These are phyloP conservation scores for Rhinoderma darwinii DNA, from an alignment of 2,113 vertebrate species.

Conservation along the genomic window DNA sequence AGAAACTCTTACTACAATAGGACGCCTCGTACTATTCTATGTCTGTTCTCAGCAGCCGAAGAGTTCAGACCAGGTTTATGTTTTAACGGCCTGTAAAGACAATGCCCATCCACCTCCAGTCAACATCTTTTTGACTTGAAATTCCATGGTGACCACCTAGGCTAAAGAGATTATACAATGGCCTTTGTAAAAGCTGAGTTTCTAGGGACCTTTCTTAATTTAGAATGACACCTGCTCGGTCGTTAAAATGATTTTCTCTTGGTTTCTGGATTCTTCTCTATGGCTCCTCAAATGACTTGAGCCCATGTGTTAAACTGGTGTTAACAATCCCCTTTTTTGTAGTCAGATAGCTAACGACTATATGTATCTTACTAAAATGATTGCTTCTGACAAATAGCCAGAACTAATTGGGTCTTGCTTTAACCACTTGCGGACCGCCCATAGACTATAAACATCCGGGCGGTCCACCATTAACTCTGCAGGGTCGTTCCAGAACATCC, in stretches of 20 bases:
- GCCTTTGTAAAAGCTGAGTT: neutral
- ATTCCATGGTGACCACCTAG: constrained; percentile 9
- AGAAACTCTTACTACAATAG: neutral
- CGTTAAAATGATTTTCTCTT: neutral
- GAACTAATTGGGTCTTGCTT: no score
- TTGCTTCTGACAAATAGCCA: no score
- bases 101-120: neutral
- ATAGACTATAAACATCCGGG: no score
- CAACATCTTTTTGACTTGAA: constrained; percentile 16
- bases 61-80: constrained; percentile 24
- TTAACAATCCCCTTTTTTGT: no score
- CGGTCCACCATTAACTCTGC: no score
- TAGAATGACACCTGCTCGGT: neutral
- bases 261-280: neutral
- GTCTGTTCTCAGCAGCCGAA: neutral
- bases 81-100: constrained; percentile 5
- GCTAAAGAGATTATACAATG: neutral
- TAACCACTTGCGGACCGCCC: no score
- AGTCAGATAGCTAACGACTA: no score
- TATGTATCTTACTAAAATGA: no score
- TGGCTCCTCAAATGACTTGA: neutral
- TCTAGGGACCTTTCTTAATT: neutral
- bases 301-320: neutral
- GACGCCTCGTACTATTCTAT: neutral
- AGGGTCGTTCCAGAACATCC: no score